Base-by-base conservation (phyloP, 92 coral and sea anemone species). In the Paragorgia papillata region DNA sequence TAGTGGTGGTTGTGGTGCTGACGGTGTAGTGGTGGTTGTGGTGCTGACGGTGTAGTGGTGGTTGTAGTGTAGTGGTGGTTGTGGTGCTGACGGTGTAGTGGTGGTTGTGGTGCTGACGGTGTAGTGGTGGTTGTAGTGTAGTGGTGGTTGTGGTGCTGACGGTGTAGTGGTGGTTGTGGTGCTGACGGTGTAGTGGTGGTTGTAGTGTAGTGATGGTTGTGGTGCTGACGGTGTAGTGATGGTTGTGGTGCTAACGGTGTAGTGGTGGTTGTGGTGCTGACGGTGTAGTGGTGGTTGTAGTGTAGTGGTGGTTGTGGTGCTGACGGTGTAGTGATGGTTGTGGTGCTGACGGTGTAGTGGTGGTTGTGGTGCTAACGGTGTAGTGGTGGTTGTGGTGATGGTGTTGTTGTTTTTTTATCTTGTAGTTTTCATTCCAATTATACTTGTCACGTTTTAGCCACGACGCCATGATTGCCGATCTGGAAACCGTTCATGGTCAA, bases 401-500 rank as follows among this genome's bases (percentile, higher is more conserved):
- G 75, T 43, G 6, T 37, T n/a, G 6, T 37, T 37, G 43, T 10
- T 10, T 10, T 10, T 37, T 10, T 10, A 37, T 37, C 43, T 4
- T 37, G 4, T 10, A 10, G 43, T n/a, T 37, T 10, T 14, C 37
- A 37, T 37, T 37, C 43, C 10, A 37, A 37, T 37, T 37, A 4
- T 37, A 4, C 4, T 10, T 37, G 10, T 46, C 53, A 46, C 41
- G 6, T 21, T 49, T 30, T 51, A 71, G 78, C n/a, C 54, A 71
- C 24, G 78, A 71, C 50, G 25, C 62, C 41, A 71, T 33, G 64
- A 26, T 71, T 33, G 19, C 78, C 5, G 34, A 71, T 29, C 50
- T 71, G 53, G 78, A 71, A 29, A 29, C 27, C 20, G 49, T 31
- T 30, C 78, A 71, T 41, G 63, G 78, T 54, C 49, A 55, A 26